phyloP scores from a whole-genome alignment of 2,797 vertebrate species.

The Sylvia borin region DNA sequence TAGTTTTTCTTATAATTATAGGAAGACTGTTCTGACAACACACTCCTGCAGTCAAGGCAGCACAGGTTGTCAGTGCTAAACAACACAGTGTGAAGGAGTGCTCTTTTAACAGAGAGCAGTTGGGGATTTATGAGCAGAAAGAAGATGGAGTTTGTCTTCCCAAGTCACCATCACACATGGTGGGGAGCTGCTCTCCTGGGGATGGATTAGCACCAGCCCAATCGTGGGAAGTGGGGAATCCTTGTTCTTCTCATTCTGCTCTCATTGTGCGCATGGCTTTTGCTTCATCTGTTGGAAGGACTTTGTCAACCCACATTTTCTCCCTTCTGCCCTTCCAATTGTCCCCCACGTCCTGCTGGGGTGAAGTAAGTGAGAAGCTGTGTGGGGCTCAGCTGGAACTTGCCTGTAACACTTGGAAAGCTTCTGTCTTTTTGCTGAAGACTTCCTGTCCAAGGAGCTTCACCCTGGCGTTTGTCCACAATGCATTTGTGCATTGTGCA shows the following conservation, averaged over 20 bases:
- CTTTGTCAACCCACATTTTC: background rate
- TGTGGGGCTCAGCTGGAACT: background rate
- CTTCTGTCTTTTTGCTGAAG: background rate
- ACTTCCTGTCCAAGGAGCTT: background rate
- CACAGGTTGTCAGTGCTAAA: background rate
- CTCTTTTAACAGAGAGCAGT: background rate
- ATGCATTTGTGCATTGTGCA: background rate
- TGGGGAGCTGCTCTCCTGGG: background rate
- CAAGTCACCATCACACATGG: accelerated
- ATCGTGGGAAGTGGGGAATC: background rate
- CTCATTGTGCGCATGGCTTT: accelerated
- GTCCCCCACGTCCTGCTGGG: accelerated
- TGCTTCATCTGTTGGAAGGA: background rate
- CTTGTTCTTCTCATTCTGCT: background rate
- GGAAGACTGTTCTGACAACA: background rate
- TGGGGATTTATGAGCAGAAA: background rate
- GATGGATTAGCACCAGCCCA: background rate
- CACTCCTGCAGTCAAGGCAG: background rate
- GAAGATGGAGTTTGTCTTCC: background rate
- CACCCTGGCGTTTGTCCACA: background rate
- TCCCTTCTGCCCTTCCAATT: background rate
- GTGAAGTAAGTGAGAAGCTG: accelerated
- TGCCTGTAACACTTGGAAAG: background rate
- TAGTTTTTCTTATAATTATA: background rate
- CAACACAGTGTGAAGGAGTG: background rate